These are phyloP conservation scores for Stenodera caucasica DNA, from an alignment of 2,888 invertebrate genomes.

Conservation along the genomic window DNA sequence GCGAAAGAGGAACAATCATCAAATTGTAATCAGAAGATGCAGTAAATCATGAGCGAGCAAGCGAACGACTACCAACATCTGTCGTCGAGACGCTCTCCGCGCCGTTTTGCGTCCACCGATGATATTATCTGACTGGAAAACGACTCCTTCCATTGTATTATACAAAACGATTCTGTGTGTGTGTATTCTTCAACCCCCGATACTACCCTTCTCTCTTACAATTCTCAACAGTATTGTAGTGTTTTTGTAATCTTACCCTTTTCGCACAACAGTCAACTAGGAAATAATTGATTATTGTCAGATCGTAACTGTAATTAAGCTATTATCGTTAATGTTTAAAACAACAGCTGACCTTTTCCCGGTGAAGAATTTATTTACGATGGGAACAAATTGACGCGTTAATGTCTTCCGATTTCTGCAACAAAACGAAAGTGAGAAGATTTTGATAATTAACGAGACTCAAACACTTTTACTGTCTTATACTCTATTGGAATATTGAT, in stretches of 20 bases:
- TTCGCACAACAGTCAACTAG: slow-evolving; percentile 7
- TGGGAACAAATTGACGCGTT: background rate
- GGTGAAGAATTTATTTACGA: background rate
- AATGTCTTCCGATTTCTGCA: too few relatives aligned
- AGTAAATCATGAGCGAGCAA: slow-evolving; percentile 51
- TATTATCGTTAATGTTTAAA: slow-evolving; percentile 13
- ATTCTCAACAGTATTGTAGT: too few relatives aligned
- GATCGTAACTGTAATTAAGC: slow-evolving; percentile 18
- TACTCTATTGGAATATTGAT: background rate
- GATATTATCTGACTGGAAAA: slow-evolving; percentile 45
- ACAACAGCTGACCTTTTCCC: slow-evolving; percentile 5
- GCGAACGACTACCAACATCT: slow-evolving; percentile 49
- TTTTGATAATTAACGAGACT: background rate
- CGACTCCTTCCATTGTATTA: slow-evolving; percentile 32
- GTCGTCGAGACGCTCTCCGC: slow-evolving; percentile 46
- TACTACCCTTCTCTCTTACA: background rate
- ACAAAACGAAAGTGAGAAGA: too few relatives aligned
- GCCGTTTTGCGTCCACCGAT: slow-evolving; percentile 34
- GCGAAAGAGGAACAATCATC: slow-evolving; percentile 54
- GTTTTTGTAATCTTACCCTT: background rate
- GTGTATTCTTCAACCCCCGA: too few relatives aligned
- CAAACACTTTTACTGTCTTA: too few relatives aligned
- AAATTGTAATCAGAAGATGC: slow-evolving; percentile 56
- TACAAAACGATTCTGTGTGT: slow-evolving; percentile 1
- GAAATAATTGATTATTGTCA: slow-evolving; percentile 23